Conservation (phyloP, 2,113 vertebrate species). For the Theropithecus gelada region DNA sequence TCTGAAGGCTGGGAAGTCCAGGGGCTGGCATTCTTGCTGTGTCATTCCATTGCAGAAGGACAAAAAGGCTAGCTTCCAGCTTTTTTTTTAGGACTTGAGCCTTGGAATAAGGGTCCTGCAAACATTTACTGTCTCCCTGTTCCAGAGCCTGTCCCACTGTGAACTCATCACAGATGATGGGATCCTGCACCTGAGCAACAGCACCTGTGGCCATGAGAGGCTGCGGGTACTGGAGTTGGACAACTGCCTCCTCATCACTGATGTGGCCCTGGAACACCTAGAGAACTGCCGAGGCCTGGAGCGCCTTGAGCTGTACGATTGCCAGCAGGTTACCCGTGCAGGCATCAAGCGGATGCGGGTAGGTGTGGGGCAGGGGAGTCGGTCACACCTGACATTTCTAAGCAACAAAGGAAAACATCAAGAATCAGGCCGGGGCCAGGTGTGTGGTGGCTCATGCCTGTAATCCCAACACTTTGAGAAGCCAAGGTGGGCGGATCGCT, state of each 20-base stretch:
- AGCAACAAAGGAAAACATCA: background rate
- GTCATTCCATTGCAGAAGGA: background rate
- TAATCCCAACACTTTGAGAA: too few relatives aligned
- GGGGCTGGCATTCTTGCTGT: background rate
- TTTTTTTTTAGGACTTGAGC: background rate
- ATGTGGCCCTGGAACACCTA: conserved; percentile 92
- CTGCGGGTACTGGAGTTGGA: conserved; percentile 93
- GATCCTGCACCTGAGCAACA: conserved; percentile 93
- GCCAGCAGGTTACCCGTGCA: conserved; percentile 93
- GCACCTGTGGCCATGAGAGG: conserved; percentile 91
- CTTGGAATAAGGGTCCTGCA: background rate
- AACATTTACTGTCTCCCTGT: background rate
- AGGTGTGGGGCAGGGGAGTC: background rate
- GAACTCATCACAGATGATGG: conserved; percentile 95
- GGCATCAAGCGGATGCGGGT: conserved; percentile 96
- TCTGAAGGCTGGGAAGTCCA: too few relatives aligned
- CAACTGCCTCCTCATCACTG: conserved; percentile 95
- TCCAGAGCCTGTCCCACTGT: conserved; percentile 94
- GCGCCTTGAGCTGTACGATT: conserved; percentile 94
- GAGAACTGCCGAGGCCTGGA: conserved; percentile 93
- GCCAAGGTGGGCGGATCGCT: too few relatives aligned
- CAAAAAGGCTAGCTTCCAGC: background rate
- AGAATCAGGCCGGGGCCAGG: background rate
- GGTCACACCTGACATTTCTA: background rate
- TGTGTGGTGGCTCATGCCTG: too few relatives aligned